Conservation (phyloP, 2,888 invertebrate genomes). For the Ditula angustiorana region DNA sequence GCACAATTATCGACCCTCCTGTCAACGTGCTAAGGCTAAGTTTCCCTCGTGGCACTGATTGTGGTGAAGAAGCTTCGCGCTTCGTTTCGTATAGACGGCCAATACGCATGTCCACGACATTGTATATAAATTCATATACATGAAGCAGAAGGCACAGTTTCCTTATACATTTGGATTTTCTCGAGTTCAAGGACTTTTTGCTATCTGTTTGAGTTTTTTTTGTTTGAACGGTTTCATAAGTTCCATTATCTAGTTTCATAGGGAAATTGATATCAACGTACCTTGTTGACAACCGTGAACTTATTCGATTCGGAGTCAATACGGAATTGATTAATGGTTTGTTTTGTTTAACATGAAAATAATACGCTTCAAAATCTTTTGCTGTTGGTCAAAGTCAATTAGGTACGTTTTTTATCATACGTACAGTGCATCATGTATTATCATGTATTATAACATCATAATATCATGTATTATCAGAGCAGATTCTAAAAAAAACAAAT, state of each 20-base stretch:
- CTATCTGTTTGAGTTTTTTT: constrained; percentile 75
- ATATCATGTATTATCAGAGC: too few relatives aligned
- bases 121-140: constrained; percentile 75
- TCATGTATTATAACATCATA: too few relatives aligned
- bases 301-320: constrained; percentile 17
- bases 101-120: constrained; percentile 84
- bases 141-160: constrained; percentile 73
- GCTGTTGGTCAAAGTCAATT: background rate
- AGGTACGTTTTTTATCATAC: too few relatives aligned
- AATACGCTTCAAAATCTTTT: background rate
- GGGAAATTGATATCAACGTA: constrained; percentile 45
- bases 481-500: too few relatives aligned
- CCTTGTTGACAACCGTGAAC: constrained; percentile 15
- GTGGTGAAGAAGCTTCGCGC: constrained; percentile 79
- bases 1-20: constrained; percentile 54
- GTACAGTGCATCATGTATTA: too few relatives aligned
- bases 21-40: constrained; percentile 51
- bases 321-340: constrained; percentile 25
- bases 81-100: constrained; percentile 78
- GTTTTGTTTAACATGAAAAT: background rate
- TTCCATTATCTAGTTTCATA: constrained; percentile 57
- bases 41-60: constrained; percentile 51
- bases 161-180: constrained; percentile 81
- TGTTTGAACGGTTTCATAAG: constrained; percentile 57
- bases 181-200: constrained; percentile 81